Conservation (phyloP, 2,113 vertebrate species). For the Lanius collurio region DNA sequence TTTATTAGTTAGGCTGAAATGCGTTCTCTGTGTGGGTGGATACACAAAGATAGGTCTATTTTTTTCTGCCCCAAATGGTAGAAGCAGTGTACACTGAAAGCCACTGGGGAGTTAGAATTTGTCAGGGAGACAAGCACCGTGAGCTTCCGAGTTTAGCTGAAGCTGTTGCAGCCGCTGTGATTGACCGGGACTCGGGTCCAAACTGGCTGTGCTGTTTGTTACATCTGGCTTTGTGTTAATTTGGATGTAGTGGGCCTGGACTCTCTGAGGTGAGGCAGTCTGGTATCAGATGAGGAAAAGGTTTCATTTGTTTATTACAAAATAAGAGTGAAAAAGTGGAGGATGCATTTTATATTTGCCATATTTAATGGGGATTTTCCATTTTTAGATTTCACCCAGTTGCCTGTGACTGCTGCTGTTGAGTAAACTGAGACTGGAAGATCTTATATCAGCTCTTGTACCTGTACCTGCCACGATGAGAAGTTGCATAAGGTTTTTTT, state of each 20-base stretch:
- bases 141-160: not conserved
- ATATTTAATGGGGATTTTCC: slow-evolving; percentile 18
- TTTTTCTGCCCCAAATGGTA: not conserved
- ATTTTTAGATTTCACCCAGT: not conserved
- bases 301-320: not conserved
- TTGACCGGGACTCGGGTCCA: fast-evolving
- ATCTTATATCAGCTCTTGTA: not conserved
- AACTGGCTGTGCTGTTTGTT: not conserved
- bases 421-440: not conserved
- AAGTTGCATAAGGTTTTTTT: slow-evolving; percentile 63
- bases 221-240: not conserved
- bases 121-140: not conserved
- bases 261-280: not conserved
- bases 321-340: not conserved
- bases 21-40: not conserved
- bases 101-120: not conserved
- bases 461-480: slow-evolving; percentile 33
- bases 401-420: slow-evolving; percentile 9
- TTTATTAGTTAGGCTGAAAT: not conserved
- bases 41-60: fast-evolving
- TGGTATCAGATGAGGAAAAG: not conserved
- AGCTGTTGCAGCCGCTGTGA: not conserved
- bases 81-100: not conserved
- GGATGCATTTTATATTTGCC: not conserved
- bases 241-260: not conserved